phyloP scores from a whole-genome alignment of 2,113 vertebrate genomes.

The Hypocryptadius cinnamomeus region DNA sequence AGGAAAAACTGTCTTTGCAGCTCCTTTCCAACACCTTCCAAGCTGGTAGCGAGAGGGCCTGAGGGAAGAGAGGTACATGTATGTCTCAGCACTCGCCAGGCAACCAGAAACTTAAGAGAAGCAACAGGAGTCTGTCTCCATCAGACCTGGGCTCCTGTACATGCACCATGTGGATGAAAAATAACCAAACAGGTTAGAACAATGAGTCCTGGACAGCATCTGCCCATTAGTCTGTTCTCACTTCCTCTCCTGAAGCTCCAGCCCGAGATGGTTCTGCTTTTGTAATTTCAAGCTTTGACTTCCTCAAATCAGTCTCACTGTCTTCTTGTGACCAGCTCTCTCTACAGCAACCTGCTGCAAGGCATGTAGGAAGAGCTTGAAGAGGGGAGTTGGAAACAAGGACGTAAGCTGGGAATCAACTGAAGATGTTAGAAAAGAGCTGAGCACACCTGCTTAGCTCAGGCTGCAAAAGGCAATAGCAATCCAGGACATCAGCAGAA shows the following conservation, averaged over 20 bases:
- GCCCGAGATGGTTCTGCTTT: neutral
- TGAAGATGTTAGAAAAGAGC: neutral
- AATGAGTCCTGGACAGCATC: neutral
- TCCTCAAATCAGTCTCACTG: neutral
- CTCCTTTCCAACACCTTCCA: neutral
- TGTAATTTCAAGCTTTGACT: neutral
- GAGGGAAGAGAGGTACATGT: rapidly evolving
- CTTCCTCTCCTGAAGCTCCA: neutral
- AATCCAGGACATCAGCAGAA: neutral
- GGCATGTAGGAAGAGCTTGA: neutral
- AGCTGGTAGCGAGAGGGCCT: neutral
- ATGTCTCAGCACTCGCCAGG: neutral
- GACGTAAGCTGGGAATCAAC: neutral
- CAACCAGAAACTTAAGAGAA: neutral
- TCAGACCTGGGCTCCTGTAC: neutral
- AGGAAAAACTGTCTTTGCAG: neutral
- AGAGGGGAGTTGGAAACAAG: neutral
- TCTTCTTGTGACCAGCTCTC: neutral
- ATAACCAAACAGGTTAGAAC: neutral
- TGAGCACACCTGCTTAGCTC: neutral
- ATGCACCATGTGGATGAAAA: neutral
- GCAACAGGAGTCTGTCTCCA: neutral
- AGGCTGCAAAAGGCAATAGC: neutral
- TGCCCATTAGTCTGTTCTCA: neutral
- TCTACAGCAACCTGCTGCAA: neutral